Percentiles rank a stretch among this genome's conserved stretches.
Evolutionary conservation across 2,797 vertebrate species (phyloP).

Genomic region (Catamblyrhynchus diadema): DNA sequence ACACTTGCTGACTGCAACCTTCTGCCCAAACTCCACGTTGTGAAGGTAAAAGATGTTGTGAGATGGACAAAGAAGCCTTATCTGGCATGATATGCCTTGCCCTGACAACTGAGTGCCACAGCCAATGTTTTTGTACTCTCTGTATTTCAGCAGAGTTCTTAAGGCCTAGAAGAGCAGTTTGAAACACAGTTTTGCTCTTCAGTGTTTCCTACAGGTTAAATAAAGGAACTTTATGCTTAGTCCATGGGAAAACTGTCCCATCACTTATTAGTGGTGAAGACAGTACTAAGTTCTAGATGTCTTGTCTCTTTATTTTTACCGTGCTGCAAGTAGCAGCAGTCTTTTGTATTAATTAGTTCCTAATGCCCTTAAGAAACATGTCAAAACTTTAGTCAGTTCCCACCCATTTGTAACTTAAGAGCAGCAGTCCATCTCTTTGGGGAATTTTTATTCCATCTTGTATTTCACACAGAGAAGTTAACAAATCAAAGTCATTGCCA

Average conservation of each 20-base stretch:
- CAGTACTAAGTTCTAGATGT: neutral
- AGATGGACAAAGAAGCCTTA: neutral
- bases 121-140: neutral
- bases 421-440: neutral
- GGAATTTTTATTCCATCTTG: slow-evolving; percentile 17
- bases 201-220: neutral
- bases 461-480: slow-evolving; percentile 17
- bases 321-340: neutral
- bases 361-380: slow-evolving; percentile 14
- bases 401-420: slow-evolving; percentile 7
- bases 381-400: slow-evolving; percentile 10
- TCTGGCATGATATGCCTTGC: neutral
- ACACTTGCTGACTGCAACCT: slow-evolving; percentile 98
- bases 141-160: neutral
- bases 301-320: neutral
- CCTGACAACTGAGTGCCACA: neutral
- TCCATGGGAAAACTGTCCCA: neutral
- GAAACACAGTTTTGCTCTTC: neutral
- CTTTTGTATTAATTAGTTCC: neutral
- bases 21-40: slow-evolving; percentile 95
- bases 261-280: neutral
- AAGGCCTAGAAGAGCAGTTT: neutral
- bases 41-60: slow-evolving; percentile 82
- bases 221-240: neutral
- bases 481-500: neutral